phyloP scores from a whole-genome alignment of 1,140 invertebrate species.

The Drosophila rufa region DNA sequence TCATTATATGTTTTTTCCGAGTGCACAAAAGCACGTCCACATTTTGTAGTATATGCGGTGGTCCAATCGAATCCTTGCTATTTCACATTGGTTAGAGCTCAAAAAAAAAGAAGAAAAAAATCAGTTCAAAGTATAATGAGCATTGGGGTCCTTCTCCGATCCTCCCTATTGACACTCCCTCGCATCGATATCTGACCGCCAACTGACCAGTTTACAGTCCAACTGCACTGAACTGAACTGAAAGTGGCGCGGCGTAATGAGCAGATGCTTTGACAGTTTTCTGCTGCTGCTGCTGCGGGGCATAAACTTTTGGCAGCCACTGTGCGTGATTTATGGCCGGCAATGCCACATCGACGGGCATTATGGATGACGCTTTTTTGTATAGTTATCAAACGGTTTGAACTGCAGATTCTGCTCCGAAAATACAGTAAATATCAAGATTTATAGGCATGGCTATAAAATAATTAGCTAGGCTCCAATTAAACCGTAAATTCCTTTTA shows the following conservation, averaged over 20 bases:
- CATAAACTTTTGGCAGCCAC: conserved; percentile 68
- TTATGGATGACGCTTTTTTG: conserved; percentile 56
- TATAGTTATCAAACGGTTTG: conserved; percentile 50
- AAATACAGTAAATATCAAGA: conserved; percentile 11
- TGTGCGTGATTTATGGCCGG: conserved; percentile 69
- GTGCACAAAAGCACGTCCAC: conserved; percentile 15
- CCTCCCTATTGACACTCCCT: conserved; percentile 3
- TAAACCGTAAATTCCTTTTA: conserved; percentile 31
- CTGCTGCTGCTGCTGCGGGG: conserved; percentile 69
- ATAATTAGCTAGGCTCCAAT: conserved; percentile 28
- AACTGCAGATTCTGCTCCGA: conserved; percentile 28
- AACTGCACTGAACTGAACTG: not conserved
- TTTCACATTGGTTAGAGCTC: conserved; percentile 46
- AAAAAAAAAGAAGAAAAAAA: conserved; percentile 47
- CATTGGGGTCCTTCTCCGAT: conserved; percentile 14
- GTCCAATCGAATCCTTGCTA: conserved; percentile 57
- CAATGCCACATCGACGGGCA: conserved; percentile 23
- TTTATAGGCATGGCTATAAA: conserved; percentile 15
- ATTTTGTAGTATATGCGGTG: conserved; percentile 56
- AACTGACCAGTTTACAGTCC: conserved; percentile 40
- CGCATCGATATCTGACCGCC: conserved; percentile 36
- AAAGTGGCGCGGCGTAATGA: conserved; percentile 59
- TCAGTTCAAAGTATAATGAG: conserved; percentile 71
- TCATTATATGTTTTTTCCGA: not conserved
- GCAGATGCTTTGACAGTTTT: conserved; percentile 80